Evolutionary conservation across 1,140 invertebrate genomes (phyloP), one percentile per base, ranked within the genome.

Genomic region (Tigriopus japonicus): DNA sequence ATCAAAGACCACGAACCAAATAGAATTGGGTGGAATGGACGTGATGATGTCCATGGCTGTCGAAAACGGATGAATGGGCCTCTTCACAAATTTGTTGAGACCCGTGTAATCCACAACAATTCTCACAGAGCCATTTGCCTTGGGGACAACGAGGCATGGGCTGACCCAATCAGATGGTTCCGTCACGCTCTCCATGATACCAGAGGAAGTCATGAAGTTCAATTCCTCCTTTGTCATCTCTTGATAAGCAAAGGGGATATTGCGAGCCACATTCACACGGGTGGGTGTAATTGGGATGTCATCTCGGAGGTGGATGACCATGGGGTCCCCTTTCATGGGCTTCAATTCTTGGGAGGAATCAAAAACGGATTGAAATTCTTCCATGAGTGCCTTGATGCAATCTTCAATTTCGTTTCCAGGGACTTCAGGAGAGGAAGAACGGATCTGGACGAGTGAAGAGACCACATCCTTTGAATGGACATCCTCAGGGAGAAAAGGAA

Each of bases 21-120:
- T 19, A 5, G 60, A 45, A 9, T 42, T 17, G 1, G 45, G 13
- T 10, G 51, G 45, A 14, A 64, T 62, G 7, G 45, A 43, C 12
- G 64, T 23, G 2, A 49, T 55, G 10, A 64, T 63, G 49, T 64
- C 52, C 52, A 68, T 64, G 21, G 67, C 59, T 41, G 66, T 65
- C 21, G 60, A 61, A 23, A 69, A 60, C 15, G 67, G 68, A 53
- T 68, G 61, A 12, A 62, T 63, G 14, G 66, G 64, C 13, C 69
- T 55, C 45, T 65, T 55, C 23, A 70, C 63, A 55, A 60, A 66
- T 35, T 64, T 59, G 62, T 71, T 71, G 10, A 71, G 60, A n/a
- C 59, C n/a, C 14, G 64, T 66, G 24, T 69, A 71, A 63, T 76
- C 71, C 9, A 70, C 70, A 61, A 71, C 73, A 6, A 75, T 52